phyloP scores from a whole-genome alignment of 2,797 vertebrate species.

The Enteromius argenteus region DNA sequence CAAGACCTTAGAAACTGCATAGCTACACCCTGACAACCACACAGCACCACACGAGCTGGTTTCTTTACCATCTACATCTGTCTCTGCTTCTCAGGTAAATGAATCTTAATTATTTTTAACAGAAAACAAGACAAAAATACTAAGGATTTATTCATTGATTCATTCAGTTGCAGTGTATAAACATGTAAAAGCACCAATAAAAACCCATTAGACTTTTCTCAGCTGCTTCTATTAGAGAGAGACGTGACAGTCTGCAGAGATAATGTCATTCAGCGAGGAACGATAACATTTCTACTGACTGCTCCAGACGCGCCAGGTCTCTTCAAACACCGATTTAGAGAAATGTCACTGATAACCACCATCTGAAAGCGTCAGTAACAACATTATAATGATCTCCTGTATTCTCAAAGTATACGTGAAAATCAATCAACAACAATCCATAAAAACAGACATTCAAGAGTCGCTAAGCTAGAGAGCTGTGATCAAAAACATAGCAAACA shows the following conservation, averaged over 20 bases:
- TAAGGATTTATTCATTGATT: neutral
- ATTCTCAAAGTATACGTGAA: neutral
- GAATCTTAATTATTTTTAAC: neutral
- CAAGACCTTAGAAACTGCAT: too few species aligned
- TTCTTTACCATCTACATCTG: neutral
- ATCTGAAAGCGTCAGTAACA: neutral
- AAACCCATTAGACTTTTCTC: neutral
- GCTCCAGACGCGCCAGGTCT: neutral
- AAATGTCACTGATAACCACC: neutral
- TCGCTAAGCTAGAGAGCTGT: neutral
- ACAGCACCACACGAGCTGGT: neutral
- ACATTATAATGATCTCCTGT: neutral
- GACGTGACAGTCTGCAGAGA: neutral
- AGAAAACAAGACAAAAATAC: neutral
- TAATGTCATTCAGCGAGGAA: neutral
- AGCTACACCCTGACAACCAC: neutral
- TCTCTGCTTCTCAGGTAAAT: neutral
- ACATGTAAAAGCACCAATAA: neutral
- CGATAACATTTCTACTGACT: neutral
- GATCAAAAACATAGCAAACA: too few species aligned
- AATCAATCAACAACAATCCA: neutral
- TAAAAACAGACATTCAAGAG: neutral
- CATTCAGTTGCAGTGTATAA: neutral
- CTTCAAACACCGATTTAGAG: conserved; percentile 13
- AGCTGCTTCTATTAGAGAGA: neutral